A percentile compares a stretch with the other conserved stretches of the same genome.
Conservation (phyloP, 2,888 invertebrate species). For the Polydrusus cervinus region DNA sequence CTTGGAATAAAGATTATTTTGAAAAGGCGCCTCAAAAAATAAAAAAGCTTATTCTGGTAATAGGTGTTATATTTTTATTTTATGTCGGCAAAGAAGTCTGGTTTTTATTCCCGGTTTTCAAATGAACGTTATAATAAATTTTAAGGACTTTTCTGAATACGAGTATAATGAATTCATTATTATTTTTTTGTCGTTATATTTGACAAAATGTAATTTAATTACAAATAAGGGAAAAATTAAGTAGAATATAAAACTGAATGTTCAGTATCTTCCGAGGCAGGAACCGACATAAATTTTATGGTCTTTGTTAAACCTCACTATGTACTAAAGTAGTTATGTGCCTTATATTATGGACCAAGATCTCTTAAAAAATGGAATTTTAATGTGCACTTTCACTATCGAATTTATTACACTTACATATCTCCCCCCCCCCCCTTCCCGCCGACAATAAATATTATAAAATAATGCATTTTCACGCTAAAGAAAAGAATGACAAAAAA, state of each 20-base stretch:
- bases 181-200: background rate
- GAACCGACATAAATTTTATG: too few species aligned
- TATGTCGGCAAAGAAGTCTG: constrained; percentile 11
- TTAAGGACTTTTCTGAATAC: constrained; percentile 13
- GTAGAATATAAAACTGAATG: constrained; percentile 7
- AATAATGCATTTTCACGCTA: too few species aligned
- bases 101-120: background rate
- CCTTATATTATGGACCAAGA: too few species aligned
- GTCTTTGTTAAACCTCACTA: too few species aligned
- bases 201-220: background rate
- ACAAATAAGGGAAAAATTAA: background rate
- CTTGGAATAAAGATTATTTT: constrained; percentile 6
- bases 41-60: constrained; percentile 2
- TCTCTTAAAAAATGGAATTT: too few species aligned
- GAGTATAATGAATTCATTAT: constrained; percentile 16
- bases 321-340: too few species aligned
- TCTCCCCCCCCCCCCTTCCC: too few species aligned
- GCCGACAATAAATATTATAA: too few species aligned
- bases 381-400: too few species aligned
- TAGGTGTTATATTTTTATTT: constrained; percentile 18
- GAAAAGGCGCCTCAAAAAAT: constrained; percentile 14
- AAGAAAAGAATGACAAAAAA: too few species aligned
- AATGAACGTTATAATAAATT: constrained; percentile 13
- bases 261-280: background rate
- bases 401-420: too few species aligned